Base-by-base conservation (phyloP, 2,888 invertebrate species). In the Tetragonula carbonaria region DNA sequence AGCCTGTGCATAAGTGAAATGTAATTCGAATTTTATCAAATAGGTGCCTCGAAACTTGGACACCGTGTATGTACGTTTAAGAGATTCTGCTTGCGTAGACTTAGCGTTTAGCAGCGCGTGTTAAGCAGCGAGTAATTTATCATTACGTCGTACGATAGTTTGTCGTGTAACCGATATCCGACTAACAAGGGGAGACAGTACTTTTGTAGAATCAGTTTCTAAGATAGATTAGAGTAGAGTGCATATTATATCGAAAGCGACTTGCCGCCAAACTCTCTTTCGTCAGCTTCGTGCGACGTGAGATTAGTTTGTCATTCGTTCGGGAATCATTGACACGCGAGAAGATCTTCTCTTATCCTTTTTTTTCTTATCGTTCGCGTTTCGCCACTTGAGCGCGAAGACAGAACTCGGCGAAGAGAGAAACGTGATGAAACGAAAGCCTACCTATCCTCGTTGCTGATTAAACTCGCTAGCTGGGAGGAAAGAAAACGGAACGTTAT, bases 401-500 rank as follows among this genome's bases (percentile, higher is more conserved):
- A 70, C 28, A 28, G 28, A 28, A 28, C 28, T 28, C 28, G 28
- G 28, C 28, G 28, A 28, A 28, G 28, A 28, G 4, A 55, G n/a
- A 21, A 55, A 70, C 8, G n/a, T 70, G 6, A 21, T 53, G 70
- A 53, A 38, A 70, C 33, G 55, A 70, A 70, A 71, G 71, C 8
- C 51, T 6, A 33, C 50, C 18, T 65, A 23, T 45, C 50, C 28
- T 28, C 21, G 57, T n/a, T 74, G 74, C 74, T 74, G 74, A 81
- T 68, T 75, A 81, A 76, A 59, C 50, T 59, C 67, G 45, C 16
- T 50, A 33, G 63, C 53, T n/a, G 18, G 62, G 28, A 28, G 45
- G 45, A 66, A 75, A 76, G 66, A 76, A 62, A 55, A 11, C 74
- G n/a, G 21, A 53, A 28, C n/a, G 50, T 71, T 78, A 74, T 78